Percentiles rank a stretch among this genome's conserved stretches.
phyloP scores from a whole-genome alignment of 2,113 vertebrate genomes.

The Camarhynchus parvulus region DNA sequence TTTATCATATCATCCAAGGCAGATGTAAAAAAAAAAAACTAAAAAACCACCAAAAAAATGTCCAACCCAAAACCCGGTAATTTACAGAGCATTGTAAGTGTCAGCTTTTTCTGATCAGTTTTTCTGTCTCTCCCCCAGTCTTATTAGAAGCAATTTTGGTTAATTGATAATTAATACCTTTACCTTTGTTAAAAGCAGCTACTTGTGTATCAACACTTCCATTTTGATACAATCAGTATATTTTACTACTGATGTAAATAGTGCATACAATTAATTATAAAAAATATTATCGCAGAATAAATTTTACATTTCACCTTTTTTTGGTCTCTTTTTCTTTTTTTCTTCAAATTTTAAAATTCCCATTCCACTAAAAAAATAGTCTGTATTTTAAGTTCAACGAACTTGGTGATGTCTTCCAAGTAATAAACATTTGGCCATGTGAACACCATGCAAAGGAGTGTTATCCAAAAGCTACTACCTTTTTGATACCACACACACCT shows the following conservation, averaged over 20 bases:
- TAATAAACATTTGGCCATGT: background rate
- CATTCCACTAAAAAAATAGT: background rate
- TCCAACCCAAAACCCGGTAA: background rate
- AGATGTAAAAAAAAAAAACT: constrained; percentile 33
- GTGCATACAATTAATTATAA: constrained; percentile 57
- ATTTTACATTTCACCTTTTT: background rate
- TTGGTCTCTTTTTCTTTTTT: background rate
- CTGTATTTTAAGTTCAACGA: background rate
- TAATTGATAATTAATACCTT: constrained; percentile 79
- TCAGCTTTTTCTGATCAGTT: constrained; percentile 57
- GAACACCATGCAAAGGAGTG: background rate
- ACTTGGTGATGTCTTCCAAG: background rate
- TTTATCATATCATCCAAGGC: constrained; percentile 58
- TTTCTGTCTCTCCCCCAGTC: constrained; percentile 17
- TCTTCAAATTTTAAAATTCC: background rate
- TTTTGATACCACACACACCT: background rate
- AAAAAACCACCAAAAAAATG: background rate
- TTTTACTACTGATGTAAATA: constrained; percentile 66
- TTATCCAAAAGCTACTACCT: background rate
- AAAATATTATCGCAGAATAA: background rate
- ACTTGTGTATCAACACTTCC: constrained; percentile 61
- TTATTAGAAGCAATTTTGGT: constrained; percentile 68
- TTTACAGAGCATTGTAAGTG: constrained; percentile 62
- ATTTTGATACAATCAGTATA: constrained; percentile 46
- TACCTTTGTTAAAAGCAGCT: constrained; percentile 57